Conservation (phyloP, 2,888 invertebrate genomes). For the Erpobdella octoculata region DNA sequence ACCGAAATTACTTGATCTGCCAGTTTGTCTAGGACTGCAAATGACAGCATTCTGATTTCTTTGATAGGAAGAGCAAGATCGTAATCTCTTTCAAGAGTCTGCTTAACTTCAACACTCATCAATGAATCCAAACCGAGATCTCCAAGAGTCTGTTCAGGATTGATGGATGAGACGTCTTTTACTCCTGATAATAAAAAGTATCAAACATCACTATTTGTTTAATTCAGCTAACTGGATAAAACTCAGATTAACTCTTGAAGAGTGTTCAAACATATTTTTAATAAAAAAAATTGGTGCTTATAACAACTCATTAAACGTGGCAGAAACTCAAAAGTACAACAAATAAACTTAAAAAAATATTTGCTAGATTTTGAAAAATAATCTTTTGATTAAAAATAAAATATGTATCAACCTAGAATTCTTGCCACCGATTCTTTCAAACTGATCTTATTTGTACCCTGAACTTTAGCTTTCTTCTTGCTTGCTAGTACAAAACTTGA, state of each 20-base stretch:
- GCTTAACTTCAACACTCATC: constrained; percentile 98
- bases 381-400: background rate
- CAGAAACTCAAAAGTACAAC: too few relatives aligned
- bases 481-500: constrained; percentile 70
- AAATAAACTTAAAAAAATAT: too few relatives aligned
- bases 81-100: constrained; percentile 82
- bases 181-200: constrained; percentile 60
- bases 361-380: too few relatives aligned
- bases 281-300: too few relatives aligned
- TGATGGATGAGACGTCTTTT: constrained; percentile 73
- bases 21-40: constrained; percentile 25
- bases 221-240: background rate
- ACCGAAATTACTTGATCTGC: background rate
- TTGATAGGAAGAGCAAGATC: constrained; percentile 81
- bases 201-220: too few relatives aligned
- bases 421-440: constrained; percentile 75
- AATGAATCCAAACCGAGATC: constrained; percentile 96
- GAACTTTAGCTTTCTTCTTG: constrained; percentile 55
- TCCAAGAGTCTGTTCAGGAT: constrained; percentile 69
- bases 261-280: too few relatives aligned
- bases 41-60: constrained; percentile 66
- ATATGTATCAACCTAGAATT: constrained; percentile 63
- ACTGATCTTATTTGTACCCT: constrained; percentile 58
- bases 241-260: too few relatives aligned
- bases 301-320: too few relatives aligned